Evolutionary conservation across 2,113 vertebrate genomes (phyloP), one percentile per base, ranked within the genome.

Genomic region (Menura novaehollandiae): DNA sequence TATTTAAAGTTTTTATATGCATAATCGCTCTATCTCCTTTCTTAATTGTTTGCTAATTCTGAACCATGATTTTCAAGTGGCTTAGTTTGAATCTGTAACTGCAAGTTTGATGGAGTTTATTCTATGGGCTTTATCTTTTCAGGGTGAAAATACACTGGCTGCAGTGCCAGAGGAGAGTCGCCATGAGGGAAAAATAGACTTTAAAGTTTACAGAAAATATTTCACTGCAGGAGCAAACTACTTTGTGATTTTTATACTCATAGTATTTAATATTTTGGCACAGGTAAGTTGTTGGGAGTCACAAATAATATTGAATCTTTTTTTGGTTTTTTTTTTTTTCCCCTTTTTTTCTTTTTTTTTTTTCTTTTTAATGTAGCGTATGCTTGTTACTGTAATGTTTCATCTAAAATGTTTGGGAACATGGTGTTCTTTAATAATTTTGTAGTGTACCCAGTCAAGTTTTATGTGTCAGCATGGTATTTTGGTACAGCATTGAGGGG

Each of bases 121-220:
- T 91, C 24, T 67, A 5, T 72, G 76, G 18, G 1, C 16, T 30
- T 73, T 78, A n/a, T 43, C n/a, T 79, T 91, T 83, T 30, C 95
- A 99, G 99, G 96, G 72, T 5, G 98, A 99, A 85, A 60, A 93
- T 13, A 85, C 97, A 6, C 97, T 98, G 53, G 97, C 91, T 21
- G 30, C 89, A 2, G 21, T 98, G 19, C 76, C 97, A 10, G 99
- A 99, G 71, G 99, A 99, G 97, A 98, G 88, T 80, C 99, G 99
- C 2, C 98, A 97, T 9, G 98, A 99, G 68, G 99, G 99, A 55
- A 98, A 96, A 94, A 98, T 99, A 23, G 97, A 80, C 56, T 37
- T 98, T 3, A 95, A 97, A 26, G 58, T 99, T 84, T 99, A 99
- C 53, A 93, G 98, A 85, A 99, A 98, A 84, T 99, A 99, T 91